phyloP scores from a whole-genome alignment of 2,888 invertebrate species.

The Ariolimax columbianus region DNA sequence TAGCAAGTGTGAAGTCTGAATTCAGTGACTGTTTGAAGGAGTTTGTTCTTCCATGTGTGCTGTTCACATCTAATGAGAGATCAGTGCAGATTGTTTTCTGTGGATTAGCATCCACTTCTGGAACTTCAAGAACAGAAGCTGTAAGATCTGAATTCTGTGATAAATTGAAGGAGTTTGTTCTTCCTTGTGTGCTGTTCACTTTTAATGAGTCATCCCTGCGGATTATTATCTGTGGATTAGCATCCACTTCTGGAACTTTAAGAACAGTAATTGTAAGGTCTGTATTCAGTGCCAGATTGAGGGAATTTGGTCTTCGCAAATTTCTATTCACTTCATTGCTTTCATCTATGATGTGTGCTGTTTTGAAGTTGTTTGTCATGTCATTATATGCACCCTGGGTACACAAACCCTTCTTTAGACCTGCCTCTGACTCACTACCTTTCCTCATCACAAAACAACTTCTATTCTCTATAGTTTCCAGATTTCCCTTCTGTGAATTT shows the following conservation, averaged over 20 bases:
- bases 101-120: neutral
- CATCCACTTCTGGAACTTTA: neutral
- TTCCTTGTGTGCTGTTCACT: neutral
- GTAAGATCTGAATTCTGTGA: slow-evolving; percentile 1
- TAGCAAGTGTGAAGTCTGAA: neutral
- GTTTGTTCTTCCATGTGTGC: neutral
- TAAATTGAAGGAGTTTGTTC: neutral
- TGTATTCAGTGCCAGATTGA: neutral
- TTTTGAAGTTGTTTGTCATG: neutral
- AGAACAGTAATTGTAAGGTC: neutral
- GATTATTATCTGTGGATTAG: neutral
- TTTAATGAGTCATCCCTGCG: neutral
- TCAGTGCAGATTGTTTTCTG: neutral
- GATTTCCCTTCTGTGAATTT: neutral
- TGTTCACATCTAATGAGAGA: neutral
- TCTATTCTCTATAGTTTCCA: neutral
- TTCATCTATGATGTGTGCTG: neutral
- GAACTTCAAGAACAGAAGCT: neutral
- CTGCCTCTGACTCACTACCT: neutral
- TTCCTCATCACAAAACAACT: neutral
- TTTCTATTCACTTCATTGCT: neutral
- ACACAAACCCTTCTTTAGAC: neutral
- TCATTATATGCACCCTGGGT: neutral
- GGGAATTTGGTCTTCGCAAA: no score
- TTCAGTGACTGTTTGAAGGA: neutral